Evolutionary conservation across 2,113 vertebrate genomes (phyloP), one percentile per base, ranked within the genome.

Genomic region (Sialia sialis): DNA sequence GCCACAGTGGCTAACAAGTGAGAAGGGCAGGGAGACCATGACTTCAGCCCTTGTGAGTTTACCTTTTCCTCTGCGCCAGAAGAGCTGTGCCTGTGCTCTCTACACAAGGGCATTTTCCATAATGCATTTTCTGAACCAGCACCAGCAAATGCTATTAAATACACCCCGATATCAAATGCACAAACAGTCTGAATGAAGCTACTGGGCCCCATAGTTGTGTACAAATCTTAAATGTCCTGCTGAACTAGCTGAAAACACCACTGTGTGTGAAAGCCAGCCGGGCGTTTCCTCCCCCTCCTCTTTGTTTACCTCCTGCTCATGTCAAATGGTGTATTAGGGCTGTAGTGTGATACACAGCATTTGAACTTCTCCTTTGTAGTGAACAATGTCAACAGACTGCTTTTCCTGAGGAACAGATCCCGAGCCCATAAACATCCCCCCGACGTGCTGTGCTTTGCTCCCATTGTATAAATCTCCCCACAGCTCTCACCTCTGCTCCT

Each of bases 401-500:
- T 94, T 90, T 75, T 93, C 58, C 80, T 69, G 66, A 86, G 87
- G 69, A 93, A 84, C 94, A 89, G 91, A 90, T 78, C 73, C 78
- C 2, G 4, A 91, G 86, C 82, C 94, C 90, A 84, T 96, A 93
- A 96, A 95, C 86, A 94, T 78, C 6, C 4, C 74, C 87, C 73
- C 0, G 0, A 84, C 0, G 0, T 76, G 82, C 87, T 67, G 84
- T 48, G 52, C 1, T 4, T 55, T 32, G 67, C 55, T 83, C 87
- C 85, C 82, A 78, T 93, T 92, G 87, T 84, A 75, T 49, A 68
- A 93, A 94, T 90, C 85, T 95, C 90, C 73, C 84, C 76, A 49
- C 79, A 90, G 92, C 6, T 59, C 86, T 95, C 96, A 96, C 96
- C 95, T 95, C 91, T 95, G 93, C 58, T 94, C 93, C 87, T 85